Evolutionary conservation across 64 coral and sea anemone genomes (phyloP).

Genomic region (Montipora capricornis): DNA sequence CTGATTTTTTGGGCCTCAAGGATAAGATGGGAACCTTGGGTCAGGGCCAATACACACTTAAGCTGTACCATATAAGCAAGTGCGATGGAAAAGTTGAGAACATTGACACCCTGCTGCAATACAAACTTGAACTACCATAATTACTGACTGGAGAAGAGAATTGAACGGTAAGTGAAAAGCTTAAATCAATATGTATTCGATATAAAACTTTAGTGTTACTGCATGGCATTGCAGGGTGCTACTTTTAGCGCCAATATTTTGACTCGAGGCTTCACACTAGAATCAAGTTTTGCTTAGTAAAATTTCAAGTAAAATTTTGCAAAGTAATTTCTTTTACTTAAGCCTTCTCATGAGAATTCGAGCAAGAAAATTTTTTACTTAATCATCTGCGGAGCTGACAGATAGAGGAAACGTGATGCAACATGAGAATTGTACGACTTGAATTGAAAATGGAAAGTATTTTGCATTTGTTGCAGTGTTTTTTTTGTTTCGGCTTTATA

Average conservation of each 20-base stretch:
- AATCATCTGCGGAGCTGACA: constrained; percentile 59
- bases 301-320: background rate
- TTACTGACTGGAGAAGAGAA: too few relatives aligned
- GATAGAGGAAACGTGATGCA: constrained; percentile 61
- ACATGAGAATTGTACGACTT: constrained; percentile 37
- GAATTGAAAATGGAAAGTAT: background rate
- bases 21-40: constrained; percentile 3
- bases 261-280: constrained; percentile 1
- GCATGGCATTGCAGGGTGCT: background rate
- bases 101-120: too few relatives aligned
- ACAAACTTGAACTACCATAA: too few relatives aligned
- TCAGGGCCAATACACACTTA: constrained; percentile 4
- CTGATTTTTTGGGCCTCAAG: background rate
- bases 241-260: background rate
- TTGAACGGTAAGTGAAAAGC: too few relatives aligned
- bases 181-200: background rate
- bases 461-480: too few relatives aligned
- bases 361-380: too few relatives aligned
- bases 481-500: too few relatives aligned
- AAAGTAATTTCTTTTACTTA: too few relatives aligned
- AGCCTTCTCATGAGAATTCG: too few relatives aligned
- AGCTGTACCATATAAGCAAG: constrained; percentile 15
- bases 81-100: background rate
- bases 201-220: constrained; percentile 6
- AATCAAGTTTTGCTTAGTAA: constrained; percentile 10